Evolutionary conservation across 2,797 vertebrate genomes (phyloP), one percentile per base, ranked within the genome.

Genomic region (Australoheros facetus): DNA sequence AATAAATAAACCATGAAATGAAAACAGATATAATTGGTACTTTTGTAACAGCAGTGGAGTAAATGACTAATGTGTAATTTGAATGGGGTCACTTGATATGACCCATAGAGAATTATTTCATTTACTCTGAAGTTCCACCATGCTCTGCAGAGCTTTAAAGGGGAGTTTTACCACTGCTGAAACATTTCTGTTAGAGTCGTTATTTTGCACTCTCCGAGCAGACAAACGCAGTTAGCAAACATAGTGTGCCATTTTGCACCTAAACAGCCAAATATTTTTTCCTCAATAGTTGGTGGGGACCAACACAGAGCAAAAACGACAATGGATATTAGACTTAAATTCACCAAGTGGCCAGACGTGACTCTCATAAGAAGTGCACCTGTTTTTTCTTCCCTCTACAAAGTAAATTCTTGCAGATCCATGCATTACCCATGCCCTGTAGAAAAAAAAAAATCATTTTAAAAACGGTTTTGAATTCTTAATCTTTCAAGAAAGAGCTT

Each of bases 1-100:
- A 30, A 37, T 26, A 58, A 73, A 54, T 39, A 73, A 73, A 19
- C 21, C 11, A 30, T 45, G 26, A 57, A 58, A 32, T 1, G 21
- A 32, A 37, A 53, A 72, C 6, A 17, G 19, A 70, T 81, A 1
- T 55, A 56, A 60, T 51, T 60, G 28, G 37, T 72, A 30, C 42
- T 19, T 64, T 51, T 21, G 48, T 62, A 56, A 42, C 14, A 64
- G 75, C 21, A 53, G 17, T 57, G 21, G 37, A 72, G 53, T 55
- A 19, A 37, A 21, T 58, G 39, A 74, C 32, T 5, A 72, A 72
- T 28, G 71, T 23, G 53, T 56, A 8, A 77, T 72, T 73, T 72
- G 26, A 77, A 57, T 54, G 34, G 56, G 59, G 23, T 73, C 12
- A 11, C 32, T 45, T 6, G 9, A 42, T 54, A 32, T 42, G 30